Base-by-base conservation (phyloP, 2,888 invertebrate species). In the Cactoblastis cactorum region DNA sequence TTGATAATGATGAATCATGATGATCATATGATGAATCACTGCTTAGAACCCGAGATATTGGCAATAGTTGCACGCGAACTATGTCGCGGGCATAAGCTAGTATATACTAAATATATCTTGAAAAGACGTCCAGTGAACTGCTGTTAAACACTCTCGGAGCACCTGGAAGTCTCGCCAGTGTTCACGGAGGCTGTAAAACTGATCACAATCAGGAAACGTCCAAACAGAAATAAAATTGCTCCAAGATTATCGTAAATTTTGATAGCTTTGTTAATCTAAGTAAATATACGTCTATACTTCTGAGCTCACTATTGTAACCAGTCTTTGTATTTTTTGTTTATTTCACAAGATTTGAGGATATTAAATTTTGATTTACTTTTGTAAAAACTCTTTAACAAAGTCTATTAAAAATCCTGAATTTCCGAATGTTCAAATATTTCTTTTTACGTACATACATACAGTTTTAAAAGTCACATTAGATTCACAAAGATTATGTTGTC, bases 121-220 rank as follows among this genome's bases (percentile, higher is more conserved):
- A 12, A 22, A 41, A 14, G 22, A 22, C 39, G 39, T 41, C 12
- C 39, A 5, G 12, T 24, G 39, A 41, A 22, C 39, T 12, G 12
- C 19, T 6, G 39, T 24, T 41, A 19, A 41, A 39, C 19, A 22
- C 22, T 9, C 38, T 11, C 22, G 39, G 8, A 28, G 43, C 28
- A 43, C 32, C 32, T 43, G 43, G 43, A 43, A 41, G 39, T n/a
- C 17, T 4, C 15, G 3, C 35, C 5, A 9, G 18, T 24, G 41
- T 43, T 43, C 28, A 43, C 28, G 17, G 32, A 43, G 43, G 43
- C 43, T 43, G 43, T 43, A 43, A 43, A 43, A 43, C 32, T 6
- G n/a, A 14, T 17, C 9, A 32, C 28, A 43, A 43, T 43, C 28
- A 41, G 43, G 32, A 43, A 43, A 43, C 28, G 43, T 4, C 28